phyloP scores from a whole-genome alignment of 2,113 vertebrate genomes.

The Sebastes fasciatus region DNA sequence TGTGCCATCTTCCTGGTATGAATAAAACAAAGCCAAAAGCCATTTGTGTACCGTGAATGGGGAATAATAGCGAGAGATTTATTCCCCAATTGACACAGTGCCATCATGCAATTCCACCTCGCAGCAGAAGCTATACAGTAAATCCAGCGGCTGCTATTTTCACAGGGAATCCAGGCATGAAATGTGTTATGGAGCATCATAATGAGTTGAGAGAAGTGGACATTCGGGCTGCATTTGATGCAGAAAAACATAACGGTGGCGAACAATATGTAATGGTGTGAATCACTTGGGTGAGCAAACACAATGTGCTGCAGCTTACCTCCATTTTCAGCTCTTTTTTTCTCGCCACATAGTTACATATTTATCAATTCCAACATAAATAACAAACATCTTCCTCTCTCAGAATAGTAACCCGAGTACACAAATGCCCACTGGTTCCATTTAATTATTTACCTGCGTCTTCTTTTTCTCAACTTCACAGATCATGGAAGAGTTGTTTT shows the following conservation, averaged over 20 bases:
- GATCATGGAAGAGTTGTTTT: conserved; percentile 3
- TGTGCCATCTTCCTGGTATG: background rate
- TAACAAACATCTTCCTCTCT: conserved; percentile 49
- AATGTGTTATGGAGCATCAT: conserved; percentile 49
- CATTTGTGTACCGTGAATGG: conserved; percentile 5
- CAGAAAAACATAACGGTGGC: background rate
- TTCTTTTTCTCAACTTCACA: conserved; percentile 3
- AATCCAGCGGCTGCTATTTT: conserved; percentile 38
- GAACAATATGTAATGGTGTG: conserved; percentile 29
- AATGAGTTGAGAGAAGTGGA: conserved; percentile 39
- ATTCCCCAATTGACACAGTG: background rate
- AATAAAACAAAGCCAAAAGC: conserved; percentile 17
- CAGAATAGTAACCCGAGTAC: conserved; percentile 43
- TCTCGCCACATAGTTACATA: conserved; percentile 15
- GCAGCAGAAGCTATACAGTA: conserved; percentile 16
- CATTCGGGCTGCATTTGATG: conserved; percentile 25
- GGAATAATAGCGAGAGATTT: conserved; percentile 9
- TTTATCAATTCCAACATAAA: conserved; percentile 50
- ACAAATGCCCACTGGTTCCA: conserved; percentile 35
- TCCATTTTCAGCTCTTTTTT: background rate
- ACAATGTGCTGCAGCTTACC: background rate
- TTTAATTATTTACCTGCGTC: conserved; percentile 49
- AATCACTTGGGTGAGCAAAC: conserved; percentile 45
- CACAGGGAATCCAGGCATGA: conserved; percentile 44
- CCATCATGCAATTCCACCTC: conserved; percentile 29